Evolutionary conservation across 2,888 invertebrate species (phyloP).

Genomic region (Parnassius glacialis): DNA sequence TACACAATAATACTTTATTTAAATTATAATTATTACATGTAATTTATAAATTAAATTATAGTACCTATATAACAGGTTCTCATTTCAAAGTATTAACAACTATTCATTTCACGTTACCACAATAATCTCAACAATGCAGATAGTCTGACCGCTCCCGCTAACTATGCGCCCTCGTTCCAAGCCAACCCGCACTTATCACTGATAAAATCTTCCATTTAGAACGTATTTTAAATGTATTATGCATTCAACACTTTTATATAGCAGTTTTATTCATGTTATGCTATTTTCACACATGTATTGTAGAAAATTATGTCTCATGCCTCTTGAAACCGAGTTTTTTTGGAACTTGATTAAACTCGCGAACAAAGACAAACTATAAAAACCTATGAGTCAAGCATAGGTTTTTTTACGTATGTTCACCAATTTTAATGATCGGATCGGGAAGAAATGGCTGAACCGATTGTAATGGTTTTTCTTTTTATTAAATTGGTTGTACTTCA

Average conservation of each 20-base stretch:
- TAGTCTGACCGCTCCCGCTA: slow-evolving; percentile 37
- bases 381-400: no score
- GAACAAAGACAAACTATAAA: no score
- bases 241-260: slow-evolving; percentile 19
- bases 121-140: slow-evolving; percentile 38
- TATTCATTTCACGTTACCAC: slow-evolving; percentile 17
- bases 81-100: slow-evolving; percentile 1
- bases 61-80: not conserved
- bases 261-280: not conserved
- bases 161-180: slow-evolving; percentile 40
- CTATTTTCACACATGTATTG: not conserved
- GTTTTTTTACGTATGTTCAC: no score
- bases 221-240: slow-evolving; percentile 25
- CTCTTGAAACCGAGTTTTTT: no score
- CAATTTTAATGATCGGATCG: no score
- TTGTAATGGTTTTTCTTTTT: no score
- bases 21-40: no score
- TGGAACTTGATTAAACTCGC: no score
- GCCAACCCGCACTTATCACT: slow-evolving; percentile 30
- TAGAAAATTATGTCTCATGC: not conserved
- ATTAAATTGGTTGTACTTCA: no score
- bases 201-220: slow-evolving; percentile 26
- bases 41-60: no score
- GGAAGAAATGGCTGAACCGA: no score
- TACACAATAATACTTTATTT: no score